Evolutionary conservation across 2,888 invertebrate species (phyloP).

Genomic region (Laspeyria flexula): DNA sequence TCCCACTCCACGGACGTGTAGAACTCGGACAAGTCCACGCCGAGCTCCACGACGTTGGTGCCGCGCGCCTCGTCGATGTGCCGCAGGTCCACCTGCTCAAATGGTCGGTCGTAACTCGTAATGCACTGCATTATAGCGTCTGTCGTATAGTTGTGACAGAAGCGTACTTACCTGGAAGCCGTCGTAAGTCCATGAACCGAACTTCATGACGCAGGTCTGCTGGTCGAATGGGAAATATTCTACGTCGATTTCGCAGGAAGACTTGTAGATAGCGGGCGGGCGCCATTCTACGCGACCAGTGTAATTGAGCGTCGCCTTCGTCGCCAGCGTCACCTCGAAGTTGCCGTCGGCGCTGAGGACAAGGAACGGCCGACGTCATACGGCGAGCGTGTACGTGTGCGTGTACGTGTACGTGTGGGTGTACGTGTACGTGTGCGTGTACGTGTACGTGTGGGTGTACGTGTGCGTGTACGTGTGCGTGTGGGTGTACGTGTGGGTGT

Average conservation of each 20-base stretch:
- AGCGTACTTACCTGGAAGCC: conserved; percentile 94
- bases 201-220: conserved; percentile 97
- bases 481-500: too few relatives aligned
- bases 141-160: too few relatives aligned
- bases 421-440: too few relatives aligned
- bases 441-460: too few relatives aligned
- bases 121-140: too few relatives aligned
- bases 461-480: too few relatives aligned
- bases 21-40: conserved; percentile 97
- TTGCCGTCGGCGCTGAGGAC: conserved; percentile 94
- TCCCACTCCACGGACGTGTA: conserved; percentile 99
- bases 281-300: conserved; percentile 97
- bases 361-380: too few relatives aligned
- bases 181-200: conserved; percentile 98
- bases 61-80: conserved; percentile 95
- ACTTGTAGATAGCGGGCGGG: conserved; percentile 98
- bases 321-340: conserved; percentile 96
- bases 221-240: conserved; percentile 97
- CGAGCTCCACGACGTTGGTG: conserved; percentile 94
- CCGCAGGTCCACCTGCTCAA: conserved; percentile 96
- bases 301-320: conserved; percentile 95
- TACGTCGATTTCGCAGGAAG: conserved; percentile 96
- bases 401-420: too few relatives aligned
- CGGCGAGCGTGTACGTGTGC: too few relatives aligned
- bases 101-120: background rate